Conservation (phyloP, 2,888 invertebrate species). For the Agonopterix subpropinquella region DNA sequence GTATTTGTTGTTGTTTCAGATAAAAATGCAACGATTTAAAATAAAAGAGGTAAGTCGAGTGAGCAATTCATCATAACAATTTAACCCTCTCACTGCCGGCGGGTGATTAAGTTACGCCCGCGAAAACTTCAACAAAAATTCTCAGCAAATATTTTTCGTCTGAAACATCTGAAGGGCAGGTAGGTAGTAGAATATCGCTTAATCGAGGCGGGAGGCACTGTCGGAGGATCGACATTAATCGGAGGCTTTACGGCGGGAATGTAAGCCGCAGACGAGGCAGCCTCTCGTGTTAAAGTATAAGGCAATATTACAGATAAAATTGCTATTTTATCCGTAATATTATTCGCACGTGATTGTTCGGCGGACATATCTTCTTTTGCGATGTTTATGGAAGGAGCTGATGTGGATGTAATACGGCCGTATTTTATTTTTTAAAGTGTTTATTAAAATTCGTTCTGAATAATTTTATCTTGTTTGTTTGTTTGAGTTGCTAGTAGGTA, state of each 20-base stretch:
- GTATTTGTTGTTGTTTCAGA: too few species aligned
- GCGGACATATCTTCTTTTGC: too few species aligned
- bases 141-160: conserved; percentile 25
- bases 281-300: conserved; percentile 31
- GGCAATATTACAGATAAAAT: conserved; percentile 23
- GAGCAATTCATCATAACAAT: too few species aligned
- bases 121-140: conserved; percentile 4
- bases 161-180: conserved; percentile 43
- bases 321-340: background rate
- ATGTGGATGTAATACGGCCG: too few species aligned
- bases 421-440: too few species aligned
- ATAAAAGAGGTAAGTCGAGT: too few species aligned
- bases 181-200: conserved; percentile 60
- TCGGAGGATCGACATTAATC: conserved; percentile 58
- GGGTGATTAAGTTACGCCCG: background rate
- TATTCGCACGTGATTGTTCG: background rate
- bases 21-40: too few species aligned
- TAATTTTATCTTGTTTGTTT: background rate
- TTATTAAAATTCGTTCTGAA: background rate
- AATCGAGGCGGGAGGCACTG: conserved; percentile 50
- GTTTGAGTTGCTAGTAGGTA: too few species aligned
- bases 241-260: conserved; percentile 63
- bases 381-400: too few species aligned
- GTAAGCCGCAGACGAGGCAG: conserved; percentile 48
- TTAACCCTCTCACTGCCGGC: background rate